phyloP scores from a whole-genome alignment of 2,113 vertebrate genomes.

The Vireo altiloquus region DNA sequence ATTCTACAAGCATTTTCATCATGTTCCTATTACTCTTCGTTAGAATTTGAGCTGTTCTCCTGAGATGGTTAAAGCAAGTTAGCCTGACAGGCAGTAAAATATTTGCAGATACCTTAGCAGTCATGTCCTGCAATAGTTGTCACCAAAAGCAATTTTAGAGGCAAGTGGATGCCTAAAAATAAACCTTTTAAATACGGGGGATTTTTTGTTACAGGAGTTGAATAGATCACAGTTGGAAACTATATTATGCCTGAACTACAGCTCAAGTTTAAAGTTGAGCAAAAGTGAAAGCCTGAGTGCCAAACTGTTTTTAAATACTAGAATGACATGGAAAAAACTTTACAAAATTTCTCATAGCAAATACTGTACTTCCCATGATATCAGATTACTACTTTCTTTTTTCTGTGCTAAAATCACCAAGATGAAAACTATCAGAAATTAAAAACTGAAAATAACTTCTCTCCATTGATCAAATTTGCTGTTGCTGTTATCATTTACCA shows the following conservation, averaged over 20 bases:
- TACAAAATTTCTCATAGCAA: background rate
- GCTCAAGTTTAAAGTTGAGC: background rate
- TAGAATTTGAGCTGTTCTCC: background rate
- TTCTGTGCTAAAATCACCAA: background rate
- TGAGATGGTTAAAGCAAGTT: background rate
- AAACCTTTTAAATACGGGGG: background rate
- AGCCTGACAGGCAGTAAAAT: conserved; percentile 3
- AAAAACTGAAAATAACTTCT: background rate
- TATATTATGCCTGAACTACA: background rate
- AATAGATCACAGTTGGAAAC: background rate
- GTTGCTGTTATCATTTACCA: background rate
- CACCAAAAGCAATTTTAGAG: background rate
- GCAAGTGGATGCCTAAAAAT: background rate
- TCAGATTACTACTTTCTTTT: background rate
- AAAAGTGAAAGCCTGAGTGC: background rate
- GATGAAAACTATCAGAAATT: background rate
- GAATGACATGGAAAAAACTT: background rate
- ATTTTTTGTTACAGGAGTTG: background rate
- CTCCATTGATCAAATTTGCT: background rate
- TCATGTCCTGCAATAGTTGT: background rate
- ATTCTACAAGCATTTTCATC: background rate
- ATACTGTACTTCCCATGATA: background rate
- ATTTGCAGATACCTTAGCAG: background rate
- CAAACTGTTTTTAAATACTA: background rate
- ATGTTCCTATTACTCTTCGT: background rate